These are phyloP conservation scores for Drosophila burlai DNA, from an alignment of 1,140 invertebrate genomes.

Conservation along the genomic window DNA sequence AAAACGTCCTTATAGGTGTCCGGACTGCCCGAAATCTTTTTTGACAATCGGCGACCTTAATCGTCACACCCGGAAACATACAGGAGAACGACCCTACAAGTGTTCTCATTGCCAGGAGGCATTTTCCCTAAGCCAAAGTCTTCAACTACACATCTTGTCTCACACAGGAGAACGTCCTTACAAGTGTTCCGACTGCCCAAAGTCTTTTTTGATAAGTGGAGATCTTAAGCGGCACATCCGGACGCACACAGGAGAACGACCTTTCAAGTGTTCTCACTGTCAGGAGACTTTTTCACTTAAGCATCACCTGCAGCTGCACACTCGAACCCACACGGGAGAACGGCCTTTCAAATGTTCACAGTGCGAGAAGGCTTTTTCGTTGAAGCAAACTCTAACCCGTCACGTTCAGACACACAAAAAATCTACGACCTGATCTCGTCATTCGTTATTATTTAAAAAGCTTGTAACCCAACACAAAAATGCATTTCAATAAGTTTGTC, in stretches of 20 bases:
- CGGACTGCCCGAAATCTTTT: conserved; percentile 4
- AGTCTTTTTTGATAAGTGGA: conserved; percentile 3
- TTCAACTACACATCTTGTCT: background rate
- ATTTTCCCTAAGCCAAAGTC: conserved; percentile 7
- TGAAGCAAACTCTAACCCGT: background rate
- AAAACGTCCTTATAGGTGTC: conserved; percentile 4
- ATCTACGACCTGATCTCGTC: background rate
- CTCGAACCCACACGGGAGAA: conserved; percentile 7
- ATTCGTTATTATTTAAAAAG: background rate
- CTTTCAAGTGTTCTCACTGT: conserved; percentile 10
- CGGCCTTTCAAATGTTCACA: background rate
- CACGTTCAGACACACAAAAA: conserved; percentile 3
- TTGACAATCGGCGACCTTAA: conserved; percentile 8
- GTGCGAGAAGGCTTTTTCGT: conserved; percentile 4
- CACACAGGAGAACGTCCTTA: conserved; percentile 10
- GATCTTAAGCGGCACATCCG: conserved; percentile 6
- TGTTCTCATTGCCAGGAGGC: conserved; percentile 2
- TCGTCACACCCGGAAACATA: conserved; percentile 1
- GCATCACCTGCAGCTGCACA: conserved; percentile 1
- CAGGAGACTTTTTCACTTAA: conserved; percentile 2
- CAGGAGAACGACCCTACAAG: conserved; percentile 16
- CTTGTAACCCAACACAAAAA: no score
- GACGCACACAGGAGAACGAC: conserved; percentile 15
- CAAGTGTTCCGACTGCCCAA: conserved; percentile 7
- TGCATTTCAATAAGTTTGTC: no score